These are phyloP conservation scores for Seira musarum DNA, from an alignment of 2,888 invertebrate genomes.

Conservation along the genomic window DNA sequence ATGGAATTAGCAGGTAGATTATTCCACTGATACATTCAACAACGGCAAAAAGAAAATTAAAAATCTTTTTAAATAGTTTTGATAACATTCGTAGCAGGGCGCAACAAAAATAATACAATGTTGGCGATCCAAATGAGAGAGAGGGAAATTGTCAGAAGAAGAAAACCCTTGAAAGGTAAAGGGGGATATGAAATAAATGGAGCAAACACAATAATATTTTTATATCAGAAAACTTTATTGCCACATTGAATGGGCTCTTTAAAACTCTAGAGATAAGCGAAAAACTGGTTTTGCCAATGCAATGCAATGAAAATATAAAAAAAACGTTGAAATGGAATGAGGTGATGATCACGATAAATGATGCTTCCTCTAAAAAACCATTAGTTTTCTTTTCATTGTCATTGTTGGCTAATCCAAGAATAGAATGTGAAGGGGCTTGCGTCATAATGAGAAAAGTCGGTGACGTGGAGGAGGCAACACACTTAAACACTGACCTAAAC, in stretches of 20 bases:
- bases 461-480: background rate
- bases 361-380: constrained; percentile 24
- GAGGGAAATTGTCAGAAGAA: too few species aligned
- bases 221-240: constrained; percentile 44
- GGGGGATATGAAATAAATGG: constrained; percentile 20
- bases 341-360: constrained; percentile 34
- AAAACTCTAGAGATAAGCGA: constrained; percentile 21
- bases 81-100: background rate
- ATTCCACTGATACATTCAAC: background rate
- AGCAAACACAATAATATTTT: constrained; percentile 33
- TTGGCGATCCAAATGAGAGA: too few species aligned
- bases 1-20: background rate
- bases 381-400: constrained; percentile 2
- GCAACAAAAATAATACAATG: too few species aligned
- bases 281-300: constrained; percentile 37
- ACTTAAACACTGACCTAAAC: too few species aligned
- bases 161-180: background rate
- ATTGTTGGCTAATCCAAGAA: background rate
- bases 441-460: constrained; percentile 3
- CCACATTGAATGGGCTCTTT: constrained; percentile 34
- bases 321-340: constrained; percentile 14
- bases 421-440: background rate
- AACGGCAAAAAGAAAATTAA: background rate
- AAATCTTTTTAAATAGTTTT: background rate
- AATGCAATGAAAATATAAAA: background rate